Base-by-base conservation (phyloP, 2,797 vertebrate species). In the Pangasius krempfi region DNA sequence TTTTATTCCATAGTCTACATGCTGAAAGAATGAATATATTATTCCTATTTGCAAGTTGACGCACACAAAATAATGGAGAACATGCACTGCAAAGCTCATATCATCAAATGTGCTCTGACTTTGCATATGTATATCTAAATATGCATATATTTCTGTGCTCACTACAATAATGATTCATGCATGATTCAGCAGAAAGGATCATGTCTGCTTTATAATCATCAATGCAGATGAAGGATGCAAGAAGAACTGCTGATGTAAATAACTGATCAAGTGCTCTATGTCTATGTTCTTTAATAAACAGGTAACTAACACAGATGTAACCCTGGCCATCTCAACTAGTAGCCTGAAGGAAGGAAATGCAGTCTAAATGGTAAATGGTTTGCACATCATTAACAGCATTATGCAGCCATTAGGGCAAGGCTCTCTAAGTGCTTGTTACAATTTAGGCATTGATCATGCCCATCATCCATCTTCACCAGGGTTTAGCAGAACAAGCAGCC, bases 161-260 rank as follows among this genome's bases (percentile, higher is more conserved):
- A 82, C 64, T 18, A 40, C 85, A 89, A 89, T 80, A 52, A 88
- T n/a, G n/a, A n/a, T n/a, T n/a, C n/a, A n/a, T n/a, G 1, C 66
- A 88, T 40, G 68, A 72, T 10, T 25, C 87, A 87, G 64, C 86
- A 14, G 86, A 87, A n/a, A 81, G 58, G 66, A 87, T 66, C 81
- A 84, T 84, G 22, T 76, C 68, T 84, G 37, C 25, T 16, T 60
- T 89, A 66, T 86, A 82, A 25, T 50, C 33, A 89, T 86, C 64
- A 50, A 87, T 62, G 47, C 85, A 89, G 20, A 83, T 30, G 9
- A 68, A 89, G 40, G 79, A 83, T 87, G 79, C 85, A 50, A 73
- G 47, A 89, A 89, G 66, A 84, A 87, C 78, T 82, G 88, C 37
- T 37, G 52, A 6, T 73, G 84, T 22, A 60, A 72, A 20, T 89